phyloP scores from a whole-genome alignment of 2,113 vertebrate genomes.

The Tor tambroides region DNA sequence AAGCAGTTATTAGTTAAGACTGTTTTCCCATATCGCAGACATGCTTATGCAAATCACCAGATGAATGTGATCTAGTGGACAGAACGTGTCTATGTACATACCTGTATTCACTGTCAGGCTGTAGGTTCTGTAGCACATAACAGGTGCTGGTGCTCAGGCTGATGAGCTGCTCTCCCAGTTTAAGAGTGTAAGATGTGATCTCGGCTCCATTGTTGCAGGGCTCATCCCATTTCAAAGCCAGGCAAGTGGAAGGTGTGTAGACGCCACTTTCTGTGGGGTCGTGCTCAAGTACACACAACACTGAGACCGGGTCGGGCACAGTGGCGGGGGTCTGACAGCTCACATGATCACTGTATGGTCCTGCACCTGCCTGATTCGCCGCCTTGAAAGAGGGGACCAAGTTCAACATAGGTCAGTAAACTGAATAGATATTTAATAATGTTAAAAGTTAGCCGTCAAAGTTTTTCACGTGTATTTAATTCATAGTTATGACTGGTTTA shows the following conservation, averaged over 20 bases:
- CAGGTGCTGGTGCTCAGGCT: constrained; percentile 80
- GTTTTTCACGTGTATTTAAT: no score
- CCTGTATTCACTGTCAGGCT: constrained; percentile 93
- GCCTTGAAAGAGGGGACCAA: constrained; percentile 74
- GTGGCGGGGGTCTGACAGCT: constrained; percentile 85
- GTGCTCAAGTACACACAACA: constrained; percentile 82
- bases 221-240: constrained; percentile 92
- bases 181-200: constrained; percentile 87
- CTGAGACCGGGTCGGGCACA: constrained; percentile 81
- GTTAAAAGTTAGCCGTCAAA: neutral
- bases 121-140: constrained; percentile 80
- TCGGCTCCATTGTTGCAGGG: constrained; percentile 91
- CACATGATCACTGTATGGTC: constrained; percentile 85
- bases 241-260: constrained; percentile 84
- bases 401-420: neutral
- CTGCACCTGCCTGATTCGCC: constrained; percentile 89
- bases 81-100: constrained; percentile 64
- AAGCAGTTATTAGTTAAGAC: neutral
- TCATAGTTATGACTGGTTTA: no score
- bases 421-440: neutral
- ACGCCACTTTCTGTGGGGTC: constrained; percentile 70
- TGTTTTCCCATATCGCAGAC: neutral
- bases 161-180: constrained; percentile 80
- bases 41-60: neutral
- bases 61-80: no score